Conservation (phyloP, 2,797 vertebrate species). For the Hafferia zeledoni region DNA sequence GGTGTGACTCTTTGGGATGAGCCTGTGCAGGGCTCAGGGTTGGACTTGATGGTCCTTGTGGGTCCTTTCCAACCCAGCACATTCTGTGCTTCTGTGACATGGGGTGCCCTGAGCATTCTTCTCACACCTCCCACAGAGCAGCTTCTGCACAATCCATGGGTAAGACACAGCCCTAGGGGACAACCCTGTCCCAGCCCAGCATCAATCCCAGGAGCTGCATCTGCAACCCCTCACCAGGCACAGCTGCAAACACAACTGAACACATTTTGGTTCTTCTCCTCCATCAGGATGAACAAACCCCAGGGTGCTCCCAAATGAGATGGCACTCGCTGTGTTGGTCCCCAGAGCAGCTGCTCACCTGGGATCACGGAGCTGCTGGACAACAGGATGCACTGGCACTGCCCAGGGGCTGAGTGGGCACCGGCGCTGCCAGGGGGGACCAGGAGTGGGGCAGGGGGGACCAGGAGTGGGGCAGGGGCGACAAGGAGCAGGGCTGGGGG, state of each 20-base stretch:
- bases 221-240: neutral
- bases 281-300: accelerated
- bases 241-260: neutral
- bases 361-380: neutral
- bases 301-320: neutral
- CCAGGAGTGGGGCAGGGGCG: neutral
- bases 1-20: neutral
- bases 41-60: neutral
- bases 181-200: neutral
- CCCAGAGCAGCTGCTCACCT: accelerated
- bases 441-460: accelerated
- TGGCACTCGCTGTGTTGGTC: accelerated
- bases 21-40: neutral
- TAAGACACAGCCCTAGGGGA: neutral
- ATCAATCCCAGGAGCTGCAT: neutral
- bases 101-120: neutral
- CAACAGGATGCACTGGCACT: accelerated
- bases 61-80: neutral
- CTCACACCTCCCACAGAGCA: accelerated
- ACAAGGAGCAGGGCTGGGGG: accelerated
- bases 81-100: neutral
- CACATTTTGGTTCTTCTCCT: neutral
- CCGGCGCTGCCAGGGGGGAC: accelerated
- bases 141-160: neutral
- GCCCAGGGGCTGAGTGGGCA: neutral